Base-by-base conservation (phyloP, 2,888 invertebrate species). In the Galerucella pusilla region DNA sequence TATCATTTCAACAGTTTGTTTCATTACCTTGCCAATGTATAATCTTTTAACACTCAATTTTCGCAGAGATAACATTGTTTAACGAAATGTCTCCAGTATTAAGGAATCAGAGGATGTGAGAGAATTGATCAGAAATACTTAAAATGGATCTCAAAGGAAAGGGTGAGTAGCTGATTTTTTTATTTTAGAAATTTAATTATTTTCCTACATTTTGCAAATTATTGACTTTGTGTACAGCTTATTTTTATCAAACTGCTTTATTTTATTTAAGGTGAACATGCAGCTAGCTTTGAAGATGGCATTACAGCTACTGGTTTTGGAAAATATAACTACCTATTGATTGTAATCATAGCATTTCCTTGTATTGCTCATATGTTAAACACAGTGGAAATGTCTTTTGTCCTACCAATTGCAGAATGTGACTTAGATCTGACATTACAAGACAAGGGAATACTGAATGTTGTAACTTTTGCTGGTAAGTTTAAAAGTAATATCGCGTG, bases 341-440 rank as follows among this genome's bases (percentile, higher is more conserved):
- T 90, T 65, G 84, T 93, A 80, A 89, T 91, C 75, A 88, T 90
- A 1, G 84, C 92, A 71, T 92, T 93, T 0, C 91, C 91, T 28
- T 91, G 90, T 81, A 91, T 92, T 88, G 90, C 92, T 11, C 89
- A 91, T n/a, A 90, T 92, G 16, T 92, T 93, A 72, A 93, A 93
- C 82, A 92, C 93, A 77, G 92, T 93, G 71, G 91, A 92, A 2
- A 90, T 92, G 78, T 92, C 94, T 0, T 94, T 92, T 84, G 91
- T 94, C 81, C 88, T 94, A 83, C 93, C 94, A 0, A 90, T 91
- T 57, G 93, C 94, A 0, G 92, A 93, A 84, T 94, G 94, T 82
- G 93, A 93, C 82, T 90, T 95, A 82, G 86, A 91, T 52, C 88
- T 94, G 45, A 90, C 91, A 1, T 86, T 93, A 16, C 84, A 93